Evolutionary conservation across 2,797 vertebrate species (phyloP), one percentile per base, ranked within the genome.

Genomic region (Corythornis leucogaster): DNA sequence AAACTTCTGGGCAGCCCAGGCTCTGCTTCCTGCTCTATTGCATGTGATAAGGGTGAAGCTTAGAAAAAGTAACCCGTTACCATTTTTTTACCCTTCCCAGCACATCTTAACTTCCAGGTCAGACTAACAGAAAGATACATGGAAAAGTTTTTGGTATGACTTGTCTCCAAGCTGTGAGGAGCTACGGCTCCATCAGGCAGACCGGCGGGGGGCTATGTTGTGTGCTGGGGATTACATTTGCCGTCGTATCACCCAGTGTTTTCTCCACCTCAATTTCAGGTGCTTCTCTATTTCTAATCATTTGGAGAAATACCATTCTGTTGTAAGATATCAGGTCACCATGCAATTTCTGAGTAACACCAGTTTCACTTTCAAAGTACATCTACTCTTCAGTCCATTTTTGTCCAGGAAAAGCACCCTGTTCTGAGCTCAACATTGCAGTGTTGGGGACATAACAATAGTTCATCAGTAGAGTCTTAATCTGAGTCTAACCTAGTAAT

Each of bases 191-290:
- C 30, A 8, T 30, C 30, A 51, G 33, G 30, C 43, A 48, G 54
- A 66, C 30, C 40, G 8, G 1, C 7, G 12, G 8, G 12, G 45
- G 9, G 31, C 30, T 17, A 18, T 0, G 0, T 33, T 73, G 30
- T 33, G 12, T 20, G 28, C 2, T 30, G 78, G 73, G 59, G 11
- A 16, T 66, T 28, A 20, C 17, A 10, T 30, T 16, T 78, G 31
- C 18, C 53, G 1, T 13, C 0, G 0, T 24, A 25, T 16, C 12
- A 28, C 15, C 30, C 28, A 18, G 4, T 31, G 18, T 62, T 78
- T 92, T 54, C 61, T 50, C 21, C 22, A 4, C 53, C 13, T 54
- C 35, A 6, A 80, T 53, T 89, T 71, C 58, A 40, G 30, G 15
- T 31, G 15, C 28, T 78, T 25, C 42, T 76, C 61, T 67, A 58